These are phyloP conservation scores for Siderastrea siderea DNA, from an alignment of 92 coral and sea anemone species.

Conservation along the genomic window DNA sequence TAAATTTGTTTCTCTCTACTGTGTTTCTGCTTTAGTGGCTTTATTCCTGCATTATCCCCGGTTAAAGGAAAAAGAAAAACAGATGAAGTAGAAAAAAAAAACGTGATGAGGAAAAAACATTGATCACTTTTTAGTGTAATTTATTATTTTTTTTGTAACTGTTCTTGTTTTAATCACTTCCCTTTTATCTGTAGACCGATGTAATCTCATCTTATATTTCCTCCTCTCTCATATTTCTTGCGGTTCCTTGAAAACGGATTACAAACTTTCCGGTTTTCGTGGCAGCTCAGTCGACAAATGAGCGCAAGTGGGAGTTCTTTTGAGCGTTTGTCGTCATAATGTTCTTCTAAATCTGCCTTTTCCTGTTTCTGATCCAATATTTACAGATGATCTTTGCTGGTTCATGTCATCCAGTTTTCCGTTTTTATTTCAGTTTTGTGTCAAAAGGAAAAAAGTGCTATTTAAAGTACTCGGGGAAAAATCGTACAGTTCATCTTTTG, in stretches of 20 bases:
- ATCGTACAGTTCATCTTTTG: not conserved
- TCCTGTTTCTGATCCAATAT: slow-evolving; percentile 16
- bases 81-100: not conserved
- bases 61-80: not conserved
- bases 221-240: slow-evolving; percentile 2
- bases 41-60: not conserved
- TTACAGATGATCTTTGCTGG: not conserved
- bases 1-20: not conserved
- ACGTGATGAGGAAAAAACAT: not conserved
- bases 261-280: slow-evolving; percentile 12
- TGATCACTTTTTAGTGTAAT: not conserved
- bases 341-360: slow-evolving; percentile 1
- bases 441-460: not conserved
- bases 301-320: not conserved
- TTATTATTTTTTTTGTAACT: not conserved
- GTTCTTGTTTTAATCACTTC: not conserved
- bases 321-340: not conserved
- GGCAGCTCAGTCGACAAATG: slow-evolving; percentile 1
- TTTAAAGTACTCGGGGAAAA: not conserved
- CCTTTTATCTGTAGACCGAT: not conserved
- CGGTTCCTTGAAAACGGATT: slow-evolving; percentile 7
- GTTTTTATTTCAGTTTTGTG: not conserved
- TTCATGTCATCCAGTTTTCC: slow-evolving; percentile 5
- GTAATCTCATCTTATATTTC: not conserved
- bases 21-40: not conserved